Base-by-base conservation (phyloP, 2,888 invertebrate genomes). In the Urechis unicinctus region DNA sequence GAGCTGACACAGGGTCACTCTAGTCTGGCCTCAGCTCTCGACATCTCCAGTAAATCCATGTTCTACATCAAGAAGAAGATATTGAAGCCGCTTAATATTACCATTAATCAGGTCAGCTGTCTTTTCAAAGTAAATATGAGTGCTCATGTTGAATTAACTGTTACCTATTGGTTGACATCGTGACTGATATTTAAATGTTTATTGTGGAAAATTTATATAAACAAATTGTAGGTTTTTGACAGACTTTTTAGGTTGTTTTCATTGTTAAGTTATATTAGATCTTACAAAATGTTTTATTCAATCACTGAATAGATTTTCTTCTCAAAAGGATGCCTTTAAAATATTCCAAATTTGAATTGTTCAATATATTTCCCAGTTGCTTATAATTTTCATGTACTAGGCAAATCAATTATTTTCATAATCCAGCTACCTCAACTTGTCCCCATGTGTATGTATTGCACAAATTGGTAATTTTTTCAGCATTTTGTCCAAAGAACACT, bases 1-100 rank as follows among this genome's bases (percentile, higher is more conserved):
- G 86, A 87, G 77, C 79, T 85, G 3, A 86, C 87, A 0, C 82
- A 84, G 53, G 86, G 86, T 28, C 63, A 64, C 9, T 83, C 82
- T 57, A 79, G 81, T 58, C 85, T 86, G 6, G 85, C 86, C 72
- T 77, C 48, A 66, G 62, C 67, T 1, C 66, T 72, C 49, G 61
- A 64, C 9, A 60, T 67, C 29, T 58, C 63, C 3, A 66, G 73
- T 24, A 86, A 86, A 68, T 80, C 83, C 1, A 67, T 85, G 30
- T 85, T 83, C 72, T 85, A 86, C 69, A 81, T 83, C 60, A 80
- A 86, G 50, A 36, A 36, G 17, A 86, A 86, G 70, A 78, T 80
- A 57, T 73, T 89, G n/a, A 60, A 82, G 1, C 75, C 80, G 4
- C 76, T 83, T 50, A 81, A 83, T 41, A 72, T 88, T 5, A 80